Percentiles rank a stretch among this genome's conserved stretches.
Evolutionary conservation across 2,113 vertebrate species (phyloP).

Genomic region (Gracilinanus agilis): DNA sequence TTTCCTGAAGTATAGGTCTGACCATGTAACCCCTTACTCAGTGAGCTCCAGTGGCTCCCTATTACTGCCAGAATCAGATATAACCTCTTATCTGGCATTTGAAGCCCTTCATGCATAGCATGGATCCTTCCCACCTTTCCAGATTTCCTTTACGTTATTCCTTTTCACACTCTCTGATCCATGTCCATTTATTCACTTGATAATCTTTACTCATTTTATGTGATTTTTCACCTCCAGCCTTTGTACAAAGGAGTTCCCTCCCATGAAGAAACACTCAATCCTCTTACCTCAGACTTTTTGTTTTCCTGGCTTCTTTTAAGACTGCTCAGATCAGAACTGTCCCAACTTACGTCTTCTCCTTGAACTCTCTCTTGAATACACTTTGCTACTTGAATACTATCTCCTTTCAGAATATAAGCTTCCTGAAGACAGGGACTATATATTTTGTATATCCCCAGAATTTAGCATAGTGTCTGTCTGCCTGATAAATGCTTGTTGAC

Average conservation of each 20-base stretch:
- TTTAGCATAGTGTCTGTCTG: background rate
- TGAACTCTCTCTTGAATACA: background rate
- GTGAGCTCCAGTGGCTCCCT: background rate
- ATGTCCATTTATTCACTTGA: background rate
- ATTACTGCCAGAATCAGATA: background rate
- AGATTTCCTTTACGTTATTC: too few species aligned
- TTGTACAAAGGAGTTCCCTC: background rate
- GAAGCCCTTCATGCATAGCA: too few species aligned
- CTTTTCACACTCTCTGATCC: background rate
- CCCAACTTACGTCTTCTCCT: background rate
- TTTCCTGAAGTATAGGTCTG: background rate
- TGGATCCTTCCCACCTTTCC: too few species aligned
- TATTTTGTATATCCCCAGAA: background rate
- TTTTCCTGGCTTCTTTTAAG: too few species aligned
- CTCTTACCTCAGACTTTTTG: too few species aligned
- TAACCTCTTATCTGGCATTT: background rate
- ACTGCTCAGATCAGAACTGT: background rate
- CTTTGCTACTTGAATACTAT: background rate
- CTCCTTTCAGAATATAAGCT: background rate
- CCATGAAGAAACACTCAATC: too few species aligned
- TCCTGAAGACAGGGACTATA: background rate
- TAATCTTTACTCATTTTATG: background rate
- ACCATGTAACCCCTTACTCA: background rate
- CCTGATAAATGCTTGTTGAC: too few species aligned
- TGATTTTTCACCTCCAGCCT: constrained; percentile 1